phyloP scores from a whole-genome alignment of 2,888 invertebrate species.

The Frankliniella intonsa region DNA sequence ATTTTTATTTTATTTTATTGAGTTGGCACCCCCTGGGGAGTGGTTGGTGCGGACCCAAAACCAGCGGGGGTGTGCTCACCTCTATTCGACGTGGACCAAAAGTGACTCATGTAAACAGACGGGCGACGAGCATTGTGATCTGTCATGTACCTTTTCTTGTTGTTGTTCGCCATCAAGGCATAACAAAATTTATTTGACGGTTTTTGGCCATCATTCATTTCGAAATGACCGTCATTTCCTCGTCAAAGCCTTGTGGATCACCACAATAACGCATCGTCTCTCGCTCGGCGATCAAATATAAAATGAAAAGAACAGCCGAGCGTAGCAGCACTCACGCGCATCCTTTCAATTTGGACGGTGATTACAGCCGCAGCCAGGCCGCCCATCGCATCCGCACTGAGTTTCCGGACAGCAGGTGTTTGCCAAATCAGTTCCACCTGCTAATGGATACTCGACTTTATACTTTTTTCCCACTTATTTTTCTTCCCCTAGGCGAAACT shows the following conservation, averaged over 20 bases:
- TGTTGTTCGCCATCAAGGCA: slow-evolving; percentile 1
- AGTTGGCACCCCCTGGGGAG: background rate
- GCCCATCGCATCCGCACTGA: background rate
- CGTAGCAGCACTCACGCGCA: background rate
- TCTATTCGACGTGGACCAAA: background rate
- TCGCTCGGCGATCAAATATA: background rate
- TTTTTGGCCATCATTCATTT: slow-evolving; percentile 18
- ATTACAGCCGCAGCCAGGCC: background rate
- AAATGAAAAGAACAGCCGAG: background rate
- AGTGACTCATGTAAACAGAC: slow-evolving; percentile 25
- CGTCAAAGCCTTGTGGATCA: background rate
- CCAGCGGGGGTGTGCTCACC: background rate
- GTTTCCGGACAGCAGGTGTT: background rate
- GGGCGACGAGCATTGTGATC: background rate
- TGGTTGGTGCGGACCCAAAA: background rate
- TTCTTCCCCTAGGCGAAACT: background rate
- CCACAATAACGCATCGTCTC: background rate
- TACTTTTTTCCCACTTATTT: background rate
- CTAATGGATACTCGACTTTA: background rate
- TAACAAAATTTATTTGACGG: slow-evolving; percentile 14
- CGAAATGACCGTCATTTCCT: slow-evolving; percentile 14
- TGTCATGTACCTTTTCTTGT: background rate
- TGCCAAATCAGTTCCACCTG: background rate
- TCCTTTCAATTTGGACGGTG: background rate
- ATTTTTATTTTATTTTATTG: background rate